Evolutionary conservation across 1,140 invertebrate genomes (phyloP), one percentile per base, ranked within the genome.

Genomic region (Dinothrombium tinctorium): DNA sequence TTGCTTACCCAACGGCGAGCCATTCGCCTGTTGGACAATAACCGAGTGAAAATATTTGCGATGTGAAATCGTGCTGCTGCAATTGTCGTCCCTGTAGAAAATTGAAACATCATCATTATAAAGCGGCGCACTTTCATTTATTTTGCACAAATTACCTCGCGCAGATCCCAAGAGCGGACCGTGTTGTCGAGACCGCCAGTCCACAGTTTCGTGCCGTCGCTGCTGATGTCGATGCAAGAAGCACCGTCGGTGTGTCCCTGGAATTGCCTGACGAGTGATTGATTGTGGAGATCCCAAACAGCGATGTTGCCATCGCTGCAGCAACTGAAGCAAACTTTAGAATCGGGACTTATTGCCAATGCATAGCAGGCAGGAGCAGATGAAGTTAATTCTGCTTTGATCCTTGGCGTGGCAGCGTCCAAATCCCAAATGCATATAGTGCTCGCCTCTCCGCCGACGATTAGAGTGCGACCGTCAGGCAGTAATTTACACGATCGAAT

Each of bases 191-290:
- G 60, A 14, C 89, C 89, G 20, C 89, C 89, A 7, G 89, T 95
- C 87, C 89, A 95, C 47, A 96, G 59, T 54, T 84, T 81, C 3
- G 74, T 77, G 20, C 89, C 89, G 58, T 95, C 86, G 14, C 79
- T 75, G 33, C 83, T 87, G 43, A 95, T 89, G 61, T 95, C 89
- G 52, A 96, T 94, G 61, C 89, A 96, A 32, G 81, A 87, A 24
- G 89, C 89, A 44, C 89, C 87, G 61, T 95, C 89, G 33, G 82
- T 87, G 60, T 96, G 90, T 0, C 84, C 89, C 66, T 89, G 81
- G 63, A 96, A 90, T 62, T 92, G 84, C 51, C 84, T 59, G 49
- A 95, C 81, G 55, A 92, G 63, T 17, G 73, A 74, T 59, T 89
- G 78, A 60, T 84, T 89, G 56, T 84, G 80, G 11, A 92, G 61